Percentiles rank a stretch among this genome's conserved stretches.
Conservation (phyloP, 1,140 invertebrate species). For the Trinorchestia longiramus region DNA sequence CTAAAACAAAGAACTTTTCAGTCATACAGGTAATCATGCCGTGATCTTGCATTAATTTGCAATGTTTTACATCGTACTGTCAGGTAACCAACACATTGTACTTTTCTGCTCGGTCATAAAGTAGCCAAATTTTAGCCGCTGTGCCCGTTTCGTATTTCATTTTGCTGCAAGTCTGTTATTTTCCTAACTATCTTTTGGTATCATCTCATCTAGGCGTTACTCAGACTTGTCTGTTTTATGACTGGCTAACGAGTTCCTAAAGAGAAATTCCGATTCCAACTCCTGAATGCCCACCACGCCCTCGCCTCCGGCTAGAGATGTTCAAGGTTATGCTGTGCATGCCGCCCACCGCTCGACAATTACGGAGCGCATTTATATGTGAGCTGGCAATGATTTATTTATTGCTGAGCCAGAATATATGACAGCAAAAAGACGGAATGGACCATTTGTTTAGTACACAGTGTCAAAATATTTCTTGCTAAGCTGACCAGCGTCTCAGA, state of each 20-base stretch:
- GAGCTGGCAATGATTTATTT: not conserved
- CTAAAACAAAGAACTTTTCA: not conserved
- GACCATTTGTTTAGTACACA: not conserved
- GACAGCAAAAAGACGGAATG: not conserved
- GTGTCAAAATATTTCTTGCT: not conserved
- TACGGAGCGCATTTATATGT: not conserved
- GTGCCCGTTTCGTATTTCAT: not conserved
- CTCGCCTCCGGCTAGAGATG: slow-evolving; percentile 23
- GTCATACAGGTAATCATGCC: not conserved
- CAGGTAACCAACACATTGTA: not conserved
- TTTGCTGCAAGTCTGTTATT: not conserved
- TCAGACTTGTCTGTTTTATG: not conserved
- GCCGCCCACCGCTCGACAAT: not conserved
- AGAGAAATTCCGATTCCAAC: not conserved
- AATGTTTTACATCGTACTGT: not conserved
- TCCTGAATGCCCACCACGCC: not conserved
- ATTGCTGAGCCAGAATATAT: not conserved
- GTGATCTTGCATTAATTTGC: not conserved
- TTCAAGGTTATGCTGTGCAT: not conserved
- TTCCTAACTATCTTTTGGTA: not conserved
- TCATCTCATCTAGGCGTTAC: not conserved
- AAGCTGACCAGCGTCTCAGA: not conserved
- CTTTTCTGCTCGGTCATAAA: not conserved
- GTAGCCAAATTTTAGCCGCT: not conserved
- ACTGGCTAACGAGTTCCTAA: not conserved